These are phyloP conservation scores for Tetrax tetrax DNA, from an alignment of 2,113 vertebrate genomes.

Conservation along the genomic window DNA sequence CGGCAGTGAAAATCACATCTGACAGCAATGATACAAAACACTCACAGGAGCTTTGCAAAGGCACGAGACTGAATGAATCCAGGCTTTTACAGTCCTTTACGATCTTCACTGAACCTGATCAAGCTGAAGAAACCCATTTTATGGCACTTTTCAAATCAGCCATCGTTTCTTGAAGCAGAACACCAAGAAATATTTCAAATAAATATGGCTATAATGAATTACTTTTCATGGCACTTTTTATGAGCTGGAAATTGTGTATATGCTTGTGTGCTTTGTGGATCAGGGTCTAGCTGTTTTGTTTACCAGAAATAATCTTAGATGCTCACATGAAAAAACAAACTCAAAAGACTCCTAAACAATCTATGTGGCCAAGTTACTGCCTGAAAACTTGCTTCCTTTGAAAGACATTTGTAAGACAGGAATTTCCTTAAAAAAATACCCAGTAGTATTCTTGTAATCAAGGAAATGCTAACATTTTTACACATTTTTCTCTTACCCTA, in stretches of 20 bases:
- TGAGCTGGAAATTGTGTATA: background rate
- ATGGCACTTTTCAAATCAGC: constrained; percentile 24
- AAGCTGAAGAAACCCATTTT: constrained; percentile 42
- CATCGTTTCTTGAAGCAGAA: background rate
- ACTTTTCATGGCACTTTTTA: background rate
- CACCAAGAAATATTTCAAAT: constrained; percentile 24
- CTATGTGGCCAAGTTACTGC: background rate
- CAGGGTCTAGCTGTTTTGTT: background rate
- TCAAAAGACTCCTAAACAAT: background rate
- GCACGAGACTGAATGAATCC: constrained; percentile 37
- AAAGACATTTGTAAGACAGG: background rate
- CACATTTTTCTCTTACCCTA: background rate
- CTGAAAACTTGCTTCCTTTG: background rate
- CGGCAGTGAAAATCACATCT: constrained; percentile 47
- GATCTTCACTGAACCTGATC: constrained; percentile 39
- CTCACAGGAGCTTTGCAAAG: constrained; percentile 46
- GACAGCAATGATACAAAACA: constrained; percentile 59
- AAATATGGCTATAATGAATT: background rate
- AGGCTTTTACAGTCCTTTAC: constrained; percentile 54
- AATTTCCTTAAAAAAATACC: background rate
- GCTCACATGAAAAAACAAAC: background rate
- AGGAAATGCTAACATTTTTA: background rate
- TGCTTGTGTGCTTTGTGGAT: background rate
- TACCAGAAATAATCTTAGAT: background rate
- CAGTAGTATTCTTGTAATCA: background rate